Evolutionary conservation across 2,888 invertebrate genomes (phyloP), one percentile per base, ranked within the genome.

Genomic region (Megamerina dolium): DNA sequence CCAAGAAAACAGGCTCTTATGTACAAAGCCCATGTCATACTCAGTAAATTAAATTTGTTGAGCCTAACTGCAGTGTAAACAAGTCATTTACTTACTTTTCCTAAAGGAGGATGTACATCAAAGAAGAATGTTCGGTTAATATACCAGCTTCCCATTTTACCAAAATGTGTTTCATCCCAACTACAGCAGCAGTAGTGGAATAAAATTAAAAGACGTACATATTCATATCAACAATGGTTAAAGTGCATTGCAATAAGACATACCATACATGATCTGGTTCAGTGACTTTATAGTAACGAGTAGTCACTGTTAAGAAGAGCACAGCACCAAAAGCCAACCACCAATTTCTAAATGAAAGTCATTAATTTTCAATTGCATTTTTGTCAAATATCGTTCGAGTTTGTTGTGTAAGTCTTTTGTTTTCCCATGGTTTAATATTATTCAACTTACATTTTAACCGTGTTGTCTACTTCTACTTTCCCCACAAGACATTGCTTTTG

Each of bases 161-260:
- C 95, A 77, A 96, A 96, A 75, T 96, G 96, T 20, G 95, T 95
- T 77, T 96, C 96, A 75, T 96, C 96, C 93, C 93, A 93, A 66
- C 89, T 89, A 16, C 3, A 31, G 32, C 16, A n/a, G n/a, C n/a
- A n/a, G n/a, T n/a, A n/a, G n/a, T n/a, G n/a, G n/a, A n/a, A n/a
- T n/a, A n/a, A n/a, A n/a, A n/a, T n/a, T n/a, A 16, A 3, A 39
- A 58, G 76, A 76, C 56, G 23, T n/a, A n/a, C n/a, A n/a, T n/a
- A n/a, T n/a, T n/a, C n/a, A n/a, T n/a, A n/a, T n/a, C n/a, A n/a
- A n/a, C n/a, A n/a, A n/a, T n/a, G n/a, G n/a, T n/a, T n/a, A n/a
- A n/a, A n/a, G n/a, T n/a, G n/a, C n/a, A n/a, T n/a, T n/a, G n/a
- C n/a, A 23, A 20, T 33, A 37, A 36, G 21, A 32, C 60, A 77